phyloP scores from a whole-genome alignment of 1,140 invertebrate genomes.

The Euschistus heros region DNA sequence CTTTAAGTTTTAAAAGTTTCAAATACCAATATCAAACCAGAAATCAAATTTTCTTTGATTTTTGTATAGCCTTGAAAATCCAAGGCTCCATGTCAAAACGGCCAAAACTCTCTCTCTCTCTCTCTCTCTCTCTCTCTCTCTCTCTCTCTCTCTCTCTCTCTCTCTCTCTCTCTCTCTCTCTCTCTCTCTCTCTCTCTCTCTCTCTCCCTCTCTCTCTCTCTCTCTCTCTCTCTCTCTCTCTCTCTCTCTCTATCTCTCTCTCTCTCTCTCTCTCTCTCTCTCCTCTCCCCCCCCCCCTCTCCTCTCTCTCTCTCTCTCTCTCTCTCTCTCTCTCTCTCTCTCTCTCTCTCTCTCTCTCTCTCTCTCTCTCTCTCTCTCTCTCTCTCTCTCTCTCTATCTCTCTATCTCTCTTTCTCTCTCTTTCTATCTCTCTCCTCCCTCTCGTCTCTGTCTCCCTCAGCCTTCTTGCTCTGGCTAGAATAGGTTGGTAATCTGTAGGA shows the following conservation, averaged over 20 bases:
- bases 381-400: not conserved
- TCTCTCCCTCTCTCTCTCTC: slow-evolving; percentile 12
- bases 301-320: not conserved
- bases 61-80: too few species aligned
- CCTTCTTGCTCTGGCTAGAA: too few species aligned
- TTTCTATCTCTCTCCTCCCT: not conserved
- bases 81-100: not conserved
- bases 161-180: slow-evolving; percentile 15
- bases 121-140: slow-evolving; percentile 15
- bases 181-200: slow-evolving; percentile 15
- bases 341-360: not conserved
- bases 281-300: not conserved
- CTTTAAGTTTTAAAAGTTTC: too few species aligned
- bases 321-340: not conserved
- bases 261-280: not conserved
- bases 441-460: not conserved
- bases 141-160: slow-evolving; percentile 15
- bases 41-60: too few species aligned
- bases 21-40: too few species aligned
- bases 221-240: slow-evolving; percentile 2
- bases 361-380: not conserved
- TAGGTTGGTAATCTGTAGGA: too few species aligned
- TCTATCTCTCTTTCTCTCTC: not conserved
- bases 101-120: too few species aligned
- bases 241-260: not conserved